Percentiles rank a stretch among this genome's conserved stretches.
These are phyloP conservation scores for Dipodomys merriami DNA, from an alignment of 2,113 vertebrate species.

Conservation along the genomic window DNA sequence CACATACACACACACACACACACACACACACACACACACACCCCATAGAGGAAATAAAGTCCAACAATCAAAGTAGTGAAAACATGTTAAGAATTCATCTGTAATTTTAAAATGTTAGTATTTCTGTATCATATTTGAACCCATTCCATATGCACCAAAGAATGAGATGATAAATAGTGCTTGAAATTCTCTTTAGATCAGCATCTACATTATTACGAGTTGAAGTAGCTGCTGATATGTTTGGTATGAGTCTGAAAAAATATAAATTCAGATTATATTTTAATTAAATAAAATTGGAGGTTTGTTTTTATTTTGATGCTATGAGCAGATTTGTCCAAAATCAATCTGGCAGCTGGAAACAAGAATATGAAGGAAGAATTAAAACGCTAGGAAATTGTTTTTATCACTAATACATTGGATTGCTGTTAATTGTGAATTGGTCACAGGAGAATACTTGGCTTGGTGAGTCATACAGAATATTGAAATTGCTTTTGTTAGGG, in stretches of 20 bases:
- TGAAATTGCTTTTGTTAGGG: conserved; percentile 51
- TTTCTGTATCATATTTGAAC: neutral
- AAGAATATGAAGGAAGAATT: conserved; percentile 53
- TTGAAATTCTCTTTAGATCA: neutral
- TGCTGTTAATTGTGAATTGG: conserved; percentile 54
- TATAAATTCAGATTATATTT: conserved; percentile 30
- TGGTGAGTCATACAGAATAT: conserved; percentile 63
- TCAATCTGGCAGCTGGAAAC: conserved; percentile 40
- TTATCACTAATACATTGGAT: conserved; percentile 48
- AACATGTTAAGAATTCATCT: neutral
- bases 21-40: neutral
- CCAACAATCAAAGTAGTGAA: neutral
- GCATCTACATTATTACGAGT: neutral
- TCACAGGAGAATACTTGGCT: conserved; percentile 63
- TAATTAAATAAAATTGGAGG: conserved; percentile 14
- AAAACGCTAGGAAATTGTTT: conserved; percentile 60
- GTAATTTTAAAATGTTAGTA: neutral
- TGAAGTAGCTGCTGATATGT: neutral
- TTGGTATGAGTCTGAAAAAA: conserved; percentile 5
- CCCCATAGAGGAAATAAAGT: neutral
- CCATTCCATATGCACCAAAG: neutral
- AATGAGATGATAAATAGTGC: neutral
- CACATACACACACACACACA: too few species aligned
- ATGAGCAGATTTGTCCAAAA: conserved; percentile 24
- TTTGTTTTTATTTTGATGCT: conserved; percentile 42